These are phyloP conservation scores for Limnephilus lunatus DNA, from an alignment of 2,888 invertebrate genomes.

Conservation along the genomic window DNA sequence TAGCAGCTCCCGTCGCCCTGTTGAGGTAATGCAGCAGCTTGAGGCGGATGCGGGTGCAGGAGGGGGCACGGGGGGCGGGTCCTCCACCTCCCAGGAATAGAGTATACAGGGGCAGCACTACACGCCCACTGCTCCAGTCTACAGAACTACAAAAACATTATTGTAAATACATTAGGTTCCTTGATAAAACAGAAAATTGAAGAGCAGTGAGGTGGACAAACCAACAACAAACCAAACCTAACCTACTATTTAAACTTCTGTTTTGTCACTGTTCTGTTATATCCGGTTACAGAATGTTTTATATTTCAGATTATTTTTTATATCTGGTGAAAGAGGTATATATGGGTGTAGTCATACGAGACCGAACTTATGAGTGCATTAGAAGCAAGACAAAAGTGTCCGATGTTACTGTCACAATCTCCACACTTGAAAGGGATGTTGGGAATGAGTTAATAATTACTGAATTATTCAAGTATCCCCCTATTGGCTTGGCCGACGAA, in stretches of 20 bases:
- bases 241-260: too few species aligned
- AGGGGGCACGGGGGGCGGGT: conserved; percentile 84
- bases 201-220: too few species aligned
- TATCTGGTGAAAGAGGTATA: too few species aligned
- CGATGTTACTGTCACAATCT: background rate
- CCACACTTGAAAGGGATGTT: background rate
- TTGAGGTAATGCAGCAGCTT: conserved; percentile 91
- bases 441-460: background rate
- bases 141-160: conserved; percentile 76
- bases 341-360: too few species aligned
- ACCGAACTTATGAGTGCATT: too few species aligned
- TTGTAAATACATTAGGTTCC: background rate
- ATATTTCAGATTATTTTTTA: too few species aligned
- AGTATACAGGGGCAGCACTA: conserved; percentile 86
- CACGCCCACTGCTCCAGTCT: conserved; percentile 85
- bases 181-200: too few species aligned
- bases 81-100: conserved; percentile 86
- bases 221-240: too few species aligned
- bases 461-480: too few species aligned
- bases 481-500: conserved; percentile 26
- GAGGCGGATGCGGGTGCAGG: conserved; percentile 89
- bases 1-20: conserved; percentile 83
- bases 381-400: too few species aligned
- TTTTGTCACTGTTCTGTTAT: too few species aligned
- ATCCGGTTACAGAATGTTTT: background rate